A percentile compares a stretch with the other conserved stretches of the same genome.
Conservation (phyloP, 2,797 vertebrate genomes). For the Zonotrichia albicollis region DNA sequence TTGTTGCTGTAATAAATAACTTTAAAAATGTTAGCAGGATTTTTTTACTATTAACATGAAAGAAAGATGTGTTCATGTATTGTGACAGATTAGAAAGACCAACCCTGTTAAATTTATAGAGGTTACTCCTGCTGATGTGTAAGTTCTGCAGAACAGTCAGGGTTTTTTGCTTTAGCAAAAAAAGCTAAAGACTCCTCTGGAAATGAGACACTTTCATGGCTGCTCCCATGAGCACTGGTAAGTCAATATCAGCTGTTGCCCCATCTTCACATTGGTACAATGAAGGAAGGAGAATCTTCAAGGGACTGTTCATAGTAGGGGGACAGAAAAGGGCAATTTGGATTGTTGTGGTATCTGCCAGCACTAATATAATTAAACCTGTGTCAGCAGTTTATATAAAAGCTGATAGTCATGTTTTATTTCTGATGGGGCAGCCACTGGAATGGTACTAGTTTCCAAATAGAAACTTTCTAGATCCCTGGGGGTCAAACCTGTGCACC, state of each 20-base stretch:
- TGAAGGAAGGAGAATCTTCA: neutral
- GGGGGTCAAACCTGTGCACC: neutral
- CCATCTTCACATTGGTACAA: neutral
- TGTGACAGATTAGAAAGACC: slow-evolving; percentile 6
- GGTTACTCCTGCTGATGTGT: neutral
- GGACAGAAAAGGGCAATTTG: neutral
- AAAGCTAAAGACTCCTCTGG: neutral
- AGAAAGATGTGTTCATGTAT: neutral
- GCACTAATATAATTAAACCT: neutral
- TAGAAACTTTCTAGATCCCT: neutral
- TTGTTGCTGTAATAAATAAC: slow-evolving; percentile 19
- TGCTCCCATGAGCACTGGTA: neutral
- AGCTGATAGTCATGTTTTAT: neutral
- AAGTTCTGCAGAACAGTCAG: neutral
- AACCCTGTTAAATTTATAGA: slow-evolving; percentile 10
- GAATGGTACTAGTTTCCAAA: neutral
- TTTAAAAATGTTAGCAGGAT: neutral
- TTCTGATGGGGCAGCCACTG: neutral
- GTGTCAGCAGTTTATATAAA: neutral
- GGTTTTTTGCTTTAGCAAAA: neutral
- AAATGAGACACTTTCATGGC: neutral
- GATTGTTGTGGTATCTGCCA: neutral
- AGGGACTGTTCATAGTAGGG: neutral
- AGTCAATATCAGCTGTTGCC: neutral
- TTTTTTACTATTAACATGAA: slow-evolving; percentile 17